A percentile compares a stretch with the other conserved stretches of the same genome.
Evolutionary conservation across 2,113 vertebrate genomes (phyloP).

Genomic region (Sinocyclocheilus rhinocerous): DNA sequence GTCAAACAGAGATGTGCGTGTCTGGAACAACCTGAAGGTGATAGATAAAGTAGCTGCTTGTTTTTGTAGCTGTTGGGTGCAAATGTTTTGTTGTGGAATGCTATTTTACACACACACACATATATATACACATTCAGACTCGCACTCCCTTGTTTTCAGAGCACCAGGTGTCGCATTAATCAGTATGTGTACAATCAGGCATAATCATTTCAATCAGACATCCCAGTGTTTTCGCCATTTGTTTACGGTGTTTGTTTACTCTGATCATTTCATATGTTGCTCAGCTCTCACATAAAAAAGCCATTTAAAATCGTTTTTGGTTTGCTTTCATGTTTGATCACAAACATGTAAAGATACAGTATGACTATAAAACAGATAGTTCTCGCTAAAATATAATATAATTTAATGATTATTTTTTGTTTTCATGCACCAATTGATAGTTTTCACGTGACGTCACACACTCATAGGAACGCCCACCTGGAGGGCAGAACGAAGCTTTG

Average conservation of each 20-base stretch:
- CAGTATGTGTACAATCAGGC: constrained; percentile 27
- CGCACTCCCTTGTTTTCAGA: neutral
- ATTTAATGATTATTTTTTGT: too few relatives aligned
- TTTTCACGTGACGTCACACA: too few relatives aligned
- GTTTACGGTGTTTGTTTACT: neutral
- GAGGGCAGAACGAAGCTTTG: too few relatives aligned
- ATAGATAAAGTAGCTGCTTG: neutral
- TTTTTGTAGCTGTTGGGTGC: neutral
- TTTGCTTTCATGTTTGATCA: neutral
- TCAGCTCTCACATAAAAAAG: constrained; percentile 3
- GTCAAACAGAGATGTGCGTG: neutral
- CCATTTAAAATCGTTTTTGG: neutral
- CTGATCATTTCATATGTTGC: constrained; percentile 4
- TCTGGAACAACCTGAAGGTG: neutral
- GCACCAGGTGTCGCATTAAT: constrained; percentile 9
- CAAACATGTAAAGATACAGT: neutral
- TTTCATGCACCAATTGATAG: too few relatives aligned
- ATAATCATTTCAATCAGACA: constrained; percentile 40
- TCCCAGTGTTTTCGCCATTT: neutral
- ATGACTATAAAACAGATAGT: too few relatives aligned
- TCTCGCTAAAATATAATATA: too few relatives aligned
- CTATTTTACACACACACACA: neutral
- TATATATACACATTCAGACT: constrained; percentile 5
- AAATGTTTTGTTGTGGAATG: neutral
- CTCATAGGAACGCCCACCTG: too few relatives aligned